Percentiles rank a stretch among this genome's conserved stretches.
Evolutionary conservation across 2,113 vertebrate genomes (phyloP).

Genomic region (Silurus meridionalis): DNA sequence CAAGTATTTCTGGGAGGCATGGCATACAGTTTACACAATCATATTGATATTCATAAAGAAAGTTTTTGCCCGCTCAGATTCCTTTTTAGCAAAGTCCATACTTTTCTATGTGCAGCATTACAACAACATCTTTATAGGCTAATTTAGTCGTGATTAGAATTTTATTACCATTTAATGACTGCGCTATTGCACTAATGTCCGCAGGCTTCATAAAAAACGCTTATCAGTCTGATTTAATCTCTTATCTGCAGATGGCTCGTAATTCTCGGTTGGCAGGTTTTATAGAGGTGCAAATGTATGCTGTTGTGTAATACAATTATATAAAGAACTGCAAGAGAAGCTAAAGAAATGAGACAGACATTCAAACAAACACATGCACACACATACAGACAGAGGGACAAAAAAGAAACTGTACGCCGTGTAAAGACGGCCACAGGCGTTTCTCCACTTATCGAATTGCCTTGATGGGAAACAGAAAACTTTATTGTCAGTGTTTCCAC

Average conservation of each 20-base stretch:
- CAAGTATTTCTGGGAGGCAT: neutral
- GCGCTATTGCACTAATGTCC: slow-evolving; percentile 49
- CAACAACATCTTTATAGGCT: slow-evolving; percentile 6
- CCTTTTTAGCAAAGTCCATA: neutral
- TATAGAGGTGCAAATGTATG: slow-evolving; percentile 46
- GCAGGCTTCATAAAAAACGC: slow-evolving; percentile 26
- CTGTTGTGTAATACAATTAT: slow-evolving; percentile 40
- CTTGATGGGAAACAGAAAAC: slow-evolving; percentile 22
- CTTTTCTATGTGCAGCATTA: slow-evolving; percentile 11
- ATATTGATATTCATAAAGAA: slow-evolving; percentile 18
- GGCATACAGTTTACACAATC: neutral
- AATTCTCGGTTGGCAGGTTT: slow-evolving; percentile 48
- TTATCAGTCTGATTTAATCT: slow-evolving; percentile 30
- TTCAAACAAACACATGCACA: neutral
- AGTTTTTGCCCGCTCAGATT: neutral
- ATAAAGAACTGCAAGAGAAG: neutral
- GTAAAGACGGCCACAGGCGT: slow-evolving; percentile 6
- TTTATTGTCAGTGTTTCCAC: slow-evolving; percentile 50
- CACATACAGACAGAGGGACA: neutral
- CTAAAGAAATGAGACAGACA: slow-evolving; percentile 8
- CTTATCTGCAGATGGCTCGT: slow-evolving; percentile 38
- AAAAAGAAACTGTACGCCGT: neutral
- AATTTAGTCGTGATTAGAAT: slow-evolving; percentile 19
- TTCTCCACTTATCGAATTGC: slow-evolving; percentile 29
- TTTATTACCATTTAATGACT: slow-evolving; percentile 39